Evolutionary conservation across 1,140 invertebrate species (phyloP), one percentile per base, ranked within the genome.

Genomic region (Tribolium madens): DNA sequence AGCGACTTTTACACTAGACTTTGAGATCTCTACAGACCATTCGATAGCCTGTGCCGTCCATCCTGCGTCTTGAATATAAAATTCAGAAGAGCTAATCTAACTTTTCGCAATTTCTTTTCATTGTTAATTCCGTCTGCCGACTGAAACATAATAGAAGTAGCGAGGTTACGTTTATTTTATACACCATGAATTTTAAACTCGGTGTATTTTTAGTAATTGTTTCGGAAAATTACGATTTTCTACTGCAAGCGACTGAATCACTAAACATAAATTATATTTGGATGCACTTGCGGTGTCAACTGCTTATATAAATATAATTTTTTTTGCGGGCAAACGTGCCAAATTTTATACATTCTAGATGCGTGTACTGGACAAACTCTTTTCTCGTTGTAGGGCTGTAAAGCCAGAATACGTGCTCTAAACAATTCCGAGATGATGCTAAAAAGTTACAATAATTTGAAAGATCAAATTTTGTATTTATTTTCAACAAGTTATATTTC

Each of bases 121-220:
- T 69, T 75, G 74, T 75, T 75, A 75, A 75, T 75, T 75, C 74
- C 31, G 53, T 69, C 17, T 48, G 74, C 46, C 7, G 42, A 50
- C 18, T 64, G 13, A 33, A 33, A 33, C 57, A 64, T 64, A 64
- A 64, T 64, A 64, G 31, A 64, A 33, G 26, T 26, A 7, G n/a
- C 1, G 73, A 75, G 75, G 78, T 78, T 78, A 57, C 76, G 76
- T 78, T 78, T 78, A 78, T 75, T 75, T 78, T 78, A 78, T 72
- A 78, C 57, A 3, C 26, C 26, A 13, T 14, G 57, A 64, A 64
- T 64, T 64, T 33, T 64, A 64, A 64, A 64, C 21, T 12, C 2
- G 13, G 57, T 64, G 31, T 64, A 64, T 64, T 64, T 64, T 64
- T 14, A 26, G 57, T 64, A 64, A 64, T 64, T 33, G 57, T 33